Base-by-base conservation (phyloP, 2,888 invertebrate genomes). In the Meteorus cinctellus region DNA sequence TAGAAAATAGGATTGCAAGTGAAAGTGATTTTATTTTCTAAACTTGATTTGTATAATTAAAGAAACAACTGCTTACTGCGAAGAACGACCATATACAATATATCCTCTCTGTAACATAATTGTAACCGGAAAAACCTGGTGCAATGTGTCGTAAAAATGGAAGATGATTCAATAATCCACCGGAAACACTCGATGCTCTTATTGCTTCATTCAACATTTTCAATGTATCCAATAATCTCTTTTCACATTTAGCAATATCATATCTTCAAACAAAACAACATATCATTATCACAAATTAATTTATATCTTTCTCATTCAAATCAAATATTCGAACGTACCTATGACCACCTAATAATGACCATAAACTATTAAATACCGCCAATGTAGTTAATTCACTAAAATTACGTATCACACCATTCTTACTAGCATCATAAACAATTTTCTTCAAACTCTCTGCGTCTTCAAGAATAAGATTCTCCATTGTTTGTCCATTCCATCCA, bases 341-440 rank as follows among this genome's bases (percentile, higher is more conserved):
- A 86, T 91, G 88, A 85, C 94, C 94, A 77, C 94, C 93, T 71
- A 94, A 90, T 86, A 94, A 92, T 51, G 92, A 92, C 95, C 95
- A 95, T 34, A 95, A 85, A 16, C 93, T 92, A 86, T 95, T 95
- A 80, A 95, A 88, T 4, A 94, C 92, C 14, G 88, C 86, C 8
- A 84, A 63, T 0, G 84, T 79, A 0, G 92, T 91, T 51, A 93
- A 89, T 76, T 92, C 92, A 55, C 88, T 88, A 34, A 87, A 76
- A 75, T 86, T 83, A 77, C 88, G 88, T 0, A 93, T 89, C 0
- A 91, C 87, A 65, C 88, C 84, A 27, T 86, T 85, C 10, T 85
- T 84, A 0, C 84, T 79, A 60, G 89, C 88, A 14, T 85, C 86
- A 45, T 89, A 88, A 24, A 93, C 89, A 67, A 87, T 87, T n/a